Conservation (phyloP, 2,888 invertebrate species). For the Chloroclystis v-ata region DNA sequence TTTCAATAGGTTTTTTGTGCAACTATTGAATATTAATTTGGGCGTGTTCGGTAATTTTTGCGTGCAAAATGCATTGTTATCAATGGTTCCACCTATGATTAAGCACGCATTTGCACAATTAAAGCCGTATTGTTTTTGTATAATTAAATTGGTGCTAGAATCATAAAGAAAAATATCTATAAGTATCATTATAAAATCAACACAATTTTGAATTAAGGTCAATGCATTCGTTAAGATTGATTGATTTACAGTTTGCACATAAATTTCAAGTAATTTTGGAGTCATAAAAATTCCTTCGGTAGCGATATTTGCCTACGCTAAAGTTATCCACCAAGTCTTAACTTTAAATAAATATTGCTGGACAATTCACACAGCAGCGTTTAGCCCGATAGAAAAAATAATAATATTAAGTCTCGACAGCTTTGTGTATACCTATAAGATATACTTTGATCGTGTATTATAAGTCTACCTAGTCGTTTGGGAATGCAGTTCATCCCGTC, state of each 20-base stretch:
- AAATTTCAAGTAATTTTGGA: not conserved
- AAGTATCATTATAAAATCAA: no score
- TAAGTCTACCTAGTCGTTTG: no score
- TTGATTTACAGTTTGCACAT: not conserved
- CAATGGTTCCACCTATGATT: conserved; percentile 4
- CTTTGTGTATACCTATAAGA: no score
- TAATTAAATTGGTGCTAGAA: not conserved
- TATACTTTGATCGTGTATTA: no score
- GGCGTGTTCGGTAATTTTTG: conserved; percentile 12
- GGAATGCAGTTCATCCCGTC: no score
- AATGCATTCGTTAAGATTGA: not conserved
- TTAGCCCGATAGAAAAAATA: no score
- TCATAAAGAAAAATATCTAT: no score
- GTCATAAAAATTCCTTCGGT: not conserved
- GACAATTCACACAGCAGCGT: no score
- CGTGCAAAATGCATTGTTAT: conserved; percentile 12
- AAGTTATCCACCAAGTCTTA: not conserved
- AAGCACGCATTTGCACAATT: conserved; percentile 4
- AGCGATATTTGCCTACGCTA: not conserved
- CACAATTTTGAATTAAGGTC: not conserved
- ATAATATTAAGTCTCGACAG: no score
- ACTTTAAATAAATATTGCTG: no score
- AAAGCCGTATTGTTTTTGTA: not conserved
- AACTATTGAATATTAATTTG: conserved; percentile 15
- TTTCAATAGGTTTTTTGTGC: conserved; percentile 11